Evolutionary conservation across 64 coral and sea anemone species (phyloP), one percentile per base, ranked within the genome.

Genomic region (Astreopora myriophthalma): DNA sequence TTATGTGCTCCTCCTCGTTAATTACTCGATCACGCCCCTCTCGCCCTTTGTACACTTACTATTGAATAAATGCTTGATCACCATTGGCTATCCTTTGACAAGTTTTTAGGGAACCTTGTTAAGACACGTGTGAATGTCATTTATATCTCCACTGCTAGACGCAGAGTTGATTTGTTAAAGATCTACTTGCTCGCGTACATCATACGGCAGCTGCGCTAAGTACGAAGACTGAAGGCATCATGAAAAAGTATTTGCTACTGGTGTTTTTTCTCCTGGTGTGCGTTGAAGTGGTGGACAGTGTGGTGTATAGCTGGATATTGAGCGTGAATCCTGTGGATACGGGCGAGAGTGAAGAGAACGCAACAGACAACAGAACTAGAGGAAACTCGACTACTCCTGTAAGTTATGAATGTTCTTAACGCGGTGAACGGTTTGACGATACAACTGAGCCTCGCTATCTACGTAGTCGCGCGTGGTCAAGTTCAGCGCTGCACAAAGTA

Each of bases 1-100:
- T 82, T n/a, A 24, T 63, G 39, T 79, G 90, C 91, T 94, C 95
- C 95, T 93, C 95, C 95, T 82, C 65, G 80, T 78, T 93, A 93
- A 96, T 96, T 96, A 60, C 6, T 49, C 85, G 25, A 87, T 87
- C 88, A 92, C 95, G 80, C 95, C 95, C 89, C 91, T 60, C 70
- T 13, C 38, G 25, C 84, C 80, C 74, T 77, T 96, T 89, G 65
- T 23, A 78, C 91, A 87, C 85, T 17, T 31, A 36, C 85, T 34
- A 81, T 94, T 94, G 75, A 88, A 68, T 16, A 94, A 36, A 67
- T 70, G 60, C 86, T 71, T 62, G 65, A 35, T 39, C 71, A 33
- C 72, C 52, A 96, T 85, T 96, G 90, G 90, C 76, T 39, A 51
- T 40, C 22, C 38, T 24, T 24, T 71, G 91, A 88, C 91, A 80